Base-by-base conservation (phyloP, 2,113 vertebrate genomes). In the Podarcis muralis region DNA sequence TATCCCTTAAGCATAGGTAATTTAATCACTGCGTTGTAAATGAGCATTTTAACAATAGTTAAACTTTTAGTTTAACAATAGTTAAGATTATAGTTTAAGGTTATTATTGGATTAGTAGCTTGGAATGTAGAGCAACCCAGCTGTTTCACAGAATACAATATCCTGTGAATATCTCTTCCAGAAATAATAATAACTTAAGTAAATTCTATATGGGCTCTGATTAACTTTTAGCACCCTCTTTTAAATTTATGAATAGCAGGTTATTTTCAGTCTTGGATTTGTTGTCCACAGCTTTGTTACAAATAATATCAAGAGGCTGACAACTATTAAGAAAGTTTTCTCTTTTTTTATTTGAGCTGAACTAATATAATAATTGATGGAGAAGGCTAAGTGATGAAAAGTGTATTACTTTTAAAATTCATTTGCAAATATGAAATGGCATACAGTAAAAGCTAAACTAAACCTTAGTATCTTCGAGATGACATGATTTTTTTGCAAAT, bases 381-480 rank as follows among this genome's bases (percentile, higher is more conserved):
- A 92, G 91, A 95, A 90, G 93, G 89, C 84, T 83, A 95, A 87
- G 91, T 94, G 95, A 93, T 92, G 76, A 89, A 94, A 95, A 94
- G 90, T 92, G 90, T 88, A 95, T 23, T 89, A 94, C 91, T 92
- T 71, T 87, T 92, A 88, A 92, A 93, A 92, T 92, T 86, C 91
- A 86, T 91, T 92, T 16, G 87, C 88, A 95, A 94, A 93, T 81
- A 90, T 84, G 90, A 91, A 91, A 94, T 88, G 93, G 89, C 78
- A 85, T 82, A 95, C 93, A 95, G 88, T 94, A 96, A 93, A 94
- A 93, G 93, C 91, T 96, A 95, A 94, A 90, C 90, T 93, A 82
- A 92, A 16, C 87, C 84, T 91, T 89, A 74, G n/a, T 77, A 92
- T 90, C 89, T 94, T 93, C 89, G 90, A 93, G 88, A 89, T 93